These are phyloP conservation scores for Melanitta fusca DNA, from an alignment of 2,797 vertebrate species.

Conservation along the genomic window DNA sequence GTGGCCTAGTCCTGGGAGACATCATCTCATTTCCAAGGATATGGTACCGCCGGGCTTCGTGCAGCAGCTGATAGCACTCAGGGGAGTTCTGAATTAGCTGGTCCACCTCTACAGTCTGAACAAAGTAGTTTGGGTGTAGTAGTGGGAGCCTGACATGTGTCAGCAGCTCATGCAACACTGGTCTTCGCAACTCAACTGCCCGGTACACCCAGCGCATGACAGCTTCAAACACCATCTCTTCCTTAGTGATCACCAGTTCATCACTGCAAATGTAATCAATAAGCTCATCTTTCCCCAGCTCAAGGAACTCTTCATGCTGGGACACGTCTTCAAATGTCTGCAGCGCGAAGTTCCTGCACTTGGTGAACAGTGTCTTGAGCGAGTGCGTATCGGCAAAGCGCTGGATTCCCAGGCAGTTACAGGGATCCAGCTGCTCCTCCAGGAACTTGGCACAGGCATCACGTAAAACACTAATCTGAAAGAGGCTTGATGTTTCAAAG, in stretches of 20 bases:
- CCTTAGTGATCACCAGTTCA: conserved; percentile 91
- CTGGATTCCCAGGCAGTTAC: conserved; percentile 98
- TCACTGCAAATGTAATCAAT: conserved; percentile 93
- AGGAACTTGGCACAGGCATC: conserved; percentile 97
- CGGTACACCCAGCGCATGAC: conserved; percentile 98
- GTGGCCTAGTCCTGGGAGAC: conserved; percentile 95
- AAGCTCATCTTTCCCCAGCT: conserved; percentile 91
- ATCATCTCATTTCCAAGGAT: conserved; percentile 99
- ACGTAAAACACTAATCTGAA: conserved; percentile 92
- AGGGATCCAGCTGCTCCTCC: conserved; percentile 96
- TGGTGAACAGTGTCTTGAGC: conserved; percentile 92
- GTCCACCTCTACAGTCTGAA: conserved; percentile 97
- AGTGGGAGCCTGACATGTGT: conserved; percentile 94
- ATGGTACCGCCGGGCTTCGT: conserved; percentile 96
- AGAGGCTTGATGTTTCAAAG: conserved; percentile 96
- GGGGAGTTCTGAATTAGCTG: conserved; percentile 94
- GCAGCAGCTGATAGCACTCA: conserved; percentile 96
- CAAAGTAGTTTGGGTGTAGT: conserved; percentile 97
- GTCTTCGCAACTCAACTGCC: conserved; percentile 85
- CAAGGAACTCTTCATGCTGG: conserved; percentile 95
- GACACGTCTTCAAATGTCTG: conserved; percentile 93
- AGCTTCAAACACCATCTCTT: conserved; percentile 95
- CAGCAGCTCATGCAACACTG: conserved; percentile 90
- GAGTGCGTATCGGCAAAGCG: conserved; percentile 94
- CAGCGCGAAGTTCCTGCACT: conserved; percentile 89